Evolutionary conservation across 2,888 invertebrate genomes (phyloP), one percentile per base, ranked within the genome.

Genomic region (Dendrolimus pini): DNA sequence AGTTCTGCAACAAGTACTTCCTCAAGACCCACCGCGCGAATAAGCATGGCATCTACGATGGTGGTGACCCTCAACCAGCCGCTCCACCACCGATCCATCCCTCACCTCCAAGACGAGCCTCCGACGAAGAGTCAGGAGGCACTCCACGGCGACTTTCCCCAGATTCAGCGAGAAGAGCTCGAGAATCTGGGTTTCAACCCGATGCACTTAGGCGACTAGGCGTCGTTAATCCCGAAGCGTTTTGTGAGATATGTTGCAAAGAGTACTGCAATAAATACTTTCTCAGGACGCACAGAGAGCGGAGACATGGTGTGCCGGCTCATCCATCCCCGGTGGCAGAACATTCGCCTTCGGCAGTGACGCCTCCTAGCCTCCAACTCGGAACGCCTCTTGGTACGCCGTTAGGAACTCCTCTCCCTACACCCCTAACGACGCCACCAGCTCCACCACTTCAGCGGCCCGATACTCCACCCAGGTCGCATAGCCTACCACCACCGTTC

Each of bases 1-100:
- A 99, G 89, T 99, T 99, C 86, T 99, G 99, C 91, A 98, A 99
- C 92, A 98, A 98, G 81, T 98, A 99, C 89, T 99, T 98, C 85
- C 92, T 99, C 41, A 98, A 99, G 86, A 99, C 99, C 60, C 99
- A 99, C 91, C 97, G 98, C 83, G 98, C 98, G 47, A 98, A 98
- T 84, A 98, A 98, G 78, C 99, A 99, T 83, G 98, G 98, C 41
- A 97, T 99, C 67, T 97, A 97, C 78, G 94, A 94, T 60, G 94
- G 88, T 2, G 80, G 82, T 41, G 83, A 80, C 9, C 77, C 74
- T 0, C 79, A 83, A 60, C 84, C 85, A 52, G 83, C 83, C 8
- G 79, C 82, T 1, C 85, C 84, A 7, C 86, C 80, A 0, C 85
- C 84, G 41, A 75, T 72, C 55, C 83, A 90, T 57, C 89, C 85